Conservation (phyloP, 2,113 vertebrate genomes). For the Elgaria multicarinata region DNA sequence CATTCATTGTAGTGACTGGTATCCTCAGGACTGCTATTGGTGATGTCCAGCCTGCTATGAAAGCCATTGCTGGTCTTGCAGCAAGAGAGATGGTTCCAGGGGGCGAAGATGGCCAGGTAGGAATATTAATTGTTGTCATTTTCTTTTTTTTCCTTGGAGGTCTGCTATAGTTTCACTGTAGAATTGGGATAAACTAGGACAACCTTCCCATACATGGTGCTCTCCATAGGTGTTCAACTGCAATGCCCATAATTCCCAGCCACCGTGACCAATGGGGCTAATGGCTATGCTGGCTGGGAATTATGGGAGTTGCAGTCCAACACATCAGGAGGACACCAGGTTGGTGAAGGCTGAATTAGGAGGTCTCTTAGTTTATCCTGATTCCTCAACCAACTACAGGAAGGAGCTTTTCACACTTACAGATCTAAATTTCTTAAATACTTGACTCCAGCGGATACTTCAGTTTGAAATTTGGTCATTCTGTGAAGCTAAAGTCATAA, state of each 20-base stretch:
- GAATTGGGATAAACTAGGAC: neutral
- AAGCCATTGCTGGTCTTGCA: conserved; percentile 86
- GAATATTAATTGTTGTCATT: neutral
- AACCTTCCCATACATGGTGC: too few species aligned
- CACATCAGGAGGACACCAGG: too few species aligned
- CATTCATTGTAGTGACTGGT: conserved; percentile 83
- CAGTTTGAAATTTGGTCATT: neutral
- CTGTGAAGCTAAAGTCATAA: neutral
- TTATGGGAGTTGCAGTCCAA: too few species aligned
- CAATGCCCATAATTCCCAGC: too few species aligned
- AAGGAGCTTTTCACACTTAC: neutral
- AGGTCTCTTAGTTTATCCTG: neutral
- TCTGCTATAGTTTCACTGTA: neutral
- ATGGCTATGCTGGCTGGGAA: too few species aligned
- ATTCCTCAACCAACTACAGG: neutral
- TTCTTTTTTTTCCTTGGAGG: neutral
- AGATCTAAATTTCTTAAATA: neutral
- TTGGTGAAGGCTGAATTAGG: too few species aligned
- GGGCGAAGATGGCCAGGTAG: conserved; percentile 81
- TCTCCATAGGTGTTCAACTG: too few species aligned
- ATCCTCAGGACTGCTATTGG: conserved; percentile 86
- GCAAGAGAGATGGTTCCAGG: conserved; percentile 84
- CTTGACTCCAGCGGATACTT: neutral
- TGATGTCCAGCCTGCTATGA: conserved; percentile 86
- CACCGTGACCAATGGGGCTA: too few species aligned